Base-by-base conservation (phyloP, 2,888 invertebrate species). In the Schizotus pectinicornis region DNA sequence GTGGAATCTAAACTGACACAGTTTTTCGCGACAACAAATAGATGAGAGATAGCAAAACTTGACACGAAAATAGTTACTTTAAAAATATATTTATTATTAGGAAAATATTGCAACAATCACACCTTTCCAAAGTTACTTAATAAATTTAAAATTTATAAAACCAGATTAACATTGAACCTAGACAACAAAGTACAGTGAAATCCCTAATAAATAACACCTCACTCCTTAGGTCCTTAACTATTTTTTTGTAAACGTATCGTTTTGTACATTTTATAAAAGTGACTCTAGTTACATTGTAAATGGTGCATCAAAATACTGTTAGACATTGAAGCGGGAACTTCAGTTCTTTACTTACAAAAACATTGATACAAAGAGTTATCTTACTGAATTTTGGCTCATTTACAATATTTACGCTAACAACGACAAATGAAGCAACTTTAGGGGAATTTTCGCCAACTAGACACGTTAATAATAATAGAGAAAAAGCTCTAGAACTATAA, bases 31-130 rank as follows among this genome's bases (percentile, higher is more conserved):
- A 22, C 22, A 22, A 22, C 22, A 22, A 22, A 22, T 5, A 22
- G 3, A 22, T 22, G 5, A 2, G 2, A 22, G 22, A 22, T 22
- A 22, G 22, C 22, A 22, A 22, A 22, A 22, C 22, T 22, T 22
- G 22, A 22, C 22, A 22, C 5, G 22, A 22, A 22, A 55, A 41
- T 8, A 35, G 6, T 9, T 58, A 58, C 34, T 52, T 60, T 60
- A 60, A 60, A 60, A 60, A 60, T 60, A 60, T 56, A 60, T 60
- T 60, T 60, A 60, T 51, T 56, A 46, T 52, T 60, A 60, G 60
- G 56, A 60, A 60, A 60, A 56, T 60, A 60, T 56, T 60, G 56
- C 60, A 60, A 56, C 60, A 60, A 56, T 60, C 56, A 60, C 52
- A 56, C 56, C 51, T 51, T 56, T 59, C 47, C 51, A 54, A 31